phyloP scores from a whole-genome alignment of 1,140 invertebrate genomes.

The Zaprionus davidi region DNA sequence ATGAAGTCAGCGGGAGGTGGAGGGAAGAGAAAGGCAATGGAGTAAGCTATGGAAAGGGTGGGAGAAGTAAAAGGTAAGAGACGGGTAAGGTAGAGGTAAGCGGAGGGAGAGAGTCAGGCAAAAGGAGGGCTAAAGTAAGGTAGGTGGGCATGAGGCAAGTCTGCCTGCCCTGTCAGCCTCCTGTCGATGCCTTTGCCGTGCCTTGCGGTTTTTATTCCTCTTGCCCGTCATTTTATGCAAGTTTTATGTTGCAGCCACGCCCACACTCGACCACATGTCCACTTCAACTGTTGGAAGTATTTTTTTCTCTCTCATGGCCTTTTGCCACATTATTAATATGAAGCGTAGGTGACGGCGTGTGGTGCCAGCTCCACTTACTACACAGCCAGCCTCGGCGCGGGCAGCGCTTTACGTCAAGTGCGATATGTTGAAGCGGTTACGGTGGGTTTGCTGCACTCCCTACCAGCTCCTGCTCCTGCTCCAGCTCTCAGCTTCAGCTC shows the following conservation, averaged over 20 bases:
- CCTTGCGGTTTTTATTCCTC: neutral
- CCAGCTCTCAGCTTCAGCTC: neutral
- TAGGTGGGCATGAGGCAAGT: neutral
- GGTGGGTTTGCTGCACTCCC: too few species aligned
- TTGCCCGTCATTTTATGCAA: slow-evolving; percentile 45
- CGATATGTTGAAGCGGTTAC: neutral
- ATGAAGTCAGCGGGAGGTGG: slow-evolving; percentile 60
- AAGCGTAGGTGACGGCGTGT: slow-evolving; percentile 29
- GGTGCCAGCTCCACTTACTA: slow-evolving; percentile 10
- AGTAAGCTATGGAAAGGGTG: too few species aligned
- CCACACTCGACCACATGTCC: slow-evolving; percentile 1
- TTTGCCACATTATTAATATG: slow-evolving; percentile 53
- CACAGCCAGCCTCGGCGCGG: neutral
- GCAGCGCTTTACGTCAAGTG: slow-evolving; percentile 24
- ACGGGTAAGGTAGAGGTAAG: neutral
- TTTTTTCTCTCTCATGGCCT: slow-evolving; percentile 13
- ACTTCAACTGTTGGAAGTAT: neutral
- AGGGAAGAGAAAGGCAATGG: neutral
- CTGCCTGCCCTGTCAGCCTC: neutral
- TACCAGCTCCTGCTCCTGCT: neutral
- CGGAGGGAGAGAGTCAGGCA: neutral
- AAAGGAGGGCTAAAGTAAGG: neutral
- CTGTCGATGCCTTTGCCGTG: slow-evolving; percentile 21
- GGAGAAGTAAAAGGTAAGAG: neutral
- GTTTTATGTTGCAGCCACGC: slow-evolving; percentile 22